phyloP scores from a whole-genome alignment of 2,797 vertebrate species.

The Florisuga fusca region DNA sequence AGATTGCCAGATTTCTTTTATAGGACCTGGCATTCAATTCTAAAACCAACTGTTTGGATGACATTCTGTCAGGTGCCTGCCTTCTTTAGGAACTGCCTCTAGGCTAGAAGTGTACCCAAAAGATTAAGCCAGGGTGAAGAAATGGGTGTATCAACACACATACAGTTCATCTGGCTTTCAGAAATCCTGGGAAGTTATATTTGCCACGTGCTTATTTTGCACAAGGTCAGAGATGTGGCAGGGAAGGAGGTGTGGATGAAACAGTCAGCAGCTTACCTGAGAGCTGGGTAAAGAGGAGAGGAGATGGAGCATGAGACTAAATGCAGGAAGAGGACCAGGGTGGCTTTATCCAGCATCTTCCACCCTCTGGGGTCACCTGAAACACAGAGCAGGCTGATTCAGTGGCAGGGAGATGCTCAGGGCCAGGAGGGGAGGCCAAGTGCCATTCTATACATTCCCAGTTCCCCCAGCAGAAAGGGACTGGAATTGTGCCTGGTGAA shows the following conservation, averaged over 20 bases:
- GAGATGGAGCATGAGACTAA: constrained; percentile 82
- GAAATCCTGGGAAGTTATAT: neutral
- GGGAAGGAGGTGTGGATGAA: neutral
- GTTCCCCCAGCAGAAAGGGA: fast-evolving
- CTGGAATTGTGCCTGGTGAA: neutral
- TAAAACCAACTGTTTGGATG: neutral
- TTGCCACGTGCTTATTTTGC: neutral
- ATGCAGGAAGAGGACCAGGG: constrained; percentile 86
- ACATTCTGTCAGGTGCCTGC: neutral
- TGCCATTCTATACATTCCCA: neutral
- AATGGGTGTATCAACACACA: neutral
- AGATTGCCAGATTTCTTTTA: neutral
- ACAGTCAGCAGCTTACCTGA: constrained; percentile 82
- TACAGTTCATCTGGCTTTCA: neutral
- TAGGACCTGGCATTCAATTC: neutral
- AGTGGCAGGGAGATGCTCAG: neutral
- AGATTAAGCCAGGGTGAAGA: neutral
- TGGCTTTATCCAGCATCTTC: constrained; percentile 86
- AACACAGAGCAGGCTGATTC: neutral
- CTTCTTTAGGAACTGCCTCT: neutral
- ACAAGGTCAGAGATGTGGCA: neutral
- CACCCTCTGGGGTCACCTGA: constrained; percentile 41
- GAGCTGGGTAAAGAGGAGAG: constrained; percentile 83
- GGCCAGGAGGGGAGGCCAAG: neutral
- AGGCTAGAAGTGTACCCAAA: neutral